Conservation (phyloP, 2,888 invertebrate genomes). For the Tribolium freemani region DNA sequence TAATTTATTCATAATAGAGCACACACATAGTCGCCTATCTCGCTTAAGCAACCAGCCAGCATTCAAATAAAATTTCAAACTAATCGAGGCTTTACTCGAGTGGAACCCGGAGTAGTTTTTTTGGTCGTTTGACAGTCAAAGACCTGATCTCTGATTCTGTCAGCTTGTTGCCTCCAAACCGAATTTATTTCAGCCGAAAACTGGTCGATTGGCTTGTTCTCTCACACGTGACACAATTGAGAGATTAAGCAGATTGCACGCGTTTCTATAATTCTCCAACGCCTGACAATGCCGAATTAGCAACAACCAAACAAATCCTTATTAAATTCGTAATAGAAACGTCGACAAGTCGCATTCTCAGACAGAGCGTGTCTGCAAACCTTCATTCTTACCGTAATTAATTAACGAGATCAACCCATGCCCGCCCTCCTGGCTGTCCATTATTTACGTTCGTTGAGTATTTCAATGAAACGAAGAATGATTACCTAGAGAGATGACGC, state of each 20-base stretch:
- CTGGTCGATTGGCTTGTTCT: slow-evolving; percentile 32
- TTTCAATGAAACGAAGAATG: slow-evolving; percentile 49
- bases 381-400: slow-evolving; percentile 48
- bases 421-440: slow-evolving; percentile 45
- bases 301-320: slow-evolving; percentile 25
- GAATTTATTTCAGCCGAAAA: slow-evolving; percentile 27
- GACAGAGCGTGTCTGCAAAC: slow-evolving; percentile 39
- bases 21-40: slow-evolving; percentile 28
- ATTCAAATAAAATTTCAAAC: slow-evolving; percentile 30
- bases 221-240: slow-evolving; percentile 35
- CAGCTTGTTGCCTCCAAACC: slow-evolving; percentile 18
- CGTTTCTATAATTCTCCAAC: no score
- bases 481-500: slow-evolving; percentile 33
- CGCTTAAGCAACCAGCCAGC: slow-evolving; percentile 30
- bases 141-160: slow-evolving; percentile 40
- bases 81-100: slow-evolving; percentile 27
- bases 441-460: slow-evolving; percentile 44
- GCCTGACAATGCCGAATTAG: slow-evolving; percentile 7
- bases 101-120: slow-evolving; percentile 18
- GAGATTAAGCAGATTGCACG: slow-evolving; percentile 4
- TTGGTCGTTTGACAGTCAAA: slow-evolving; percentile 26
- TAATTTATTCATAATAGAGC: slow-evolving; percentile 42
- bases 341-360: slow-evolving; percentile 42
- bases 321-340: slow-evolving; percentile 36
- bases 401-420: slow-evolving; percentile 48